These are phyloP conservation scores for Saimiri boliviensis DNA, from an alignment of 2,113 vertebrate species.

Conservation along the genomic window DNA sequence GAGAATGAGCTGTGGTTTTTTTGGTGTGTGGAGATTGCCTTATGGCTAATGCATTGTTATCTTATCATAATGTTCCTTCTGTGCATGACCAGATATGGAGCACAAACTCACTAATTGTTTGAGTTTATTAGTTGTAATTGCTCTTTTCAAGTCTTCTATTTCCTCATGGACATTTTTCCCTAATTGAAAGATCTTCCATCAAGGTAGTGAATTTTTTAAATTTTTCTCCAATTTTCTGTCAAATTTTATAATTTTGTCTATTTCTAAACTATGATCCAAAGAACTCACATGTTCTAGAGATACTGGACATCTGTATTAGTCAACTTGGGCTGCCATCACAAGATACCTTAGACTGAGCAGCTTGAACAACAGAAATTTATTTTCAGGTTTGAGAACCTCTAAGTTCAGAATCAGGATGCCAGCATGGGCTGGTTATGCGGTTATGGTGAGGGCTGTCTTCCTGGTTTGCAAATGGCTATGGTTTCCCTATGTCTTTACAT, in stretches of 20 bases:
- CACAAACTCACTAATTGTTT: not conserved
- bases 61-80: not conserved
- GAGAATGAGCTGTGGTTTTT: not conserved
- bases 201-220: not conserved
- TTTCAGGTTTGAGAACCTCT: not conserved
- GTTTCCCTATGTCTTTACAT: not conserved
- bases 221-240: not conserved
- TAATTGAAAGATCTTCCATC: not conserved
- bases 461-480: not conserved
- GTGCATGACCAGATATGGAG: not conserved
- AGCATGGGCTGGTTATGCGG: not conserved
- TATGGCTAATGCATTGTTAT: too few species aligned
- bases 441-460: not conserved
- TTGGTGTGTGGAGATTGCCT: not conserved
- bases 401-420: not conserved
- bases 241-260: not conserved
- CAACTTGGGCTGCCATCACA: not conserved
- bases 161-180: not conserved
- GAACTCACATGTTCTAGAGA: not conserved
- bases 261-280: not conserved
- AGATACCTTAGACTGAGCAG: not conserved
- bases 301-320: not conserved
- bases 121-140: not conserved
- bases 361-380: not conserved
- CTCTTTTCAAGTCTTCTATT: not conserved